Percentiles rank a stretch among this genome's conserved stretches.
Conservation (phyloP, 2,888 invertebrate genomes). For the Trissolcus brochymenae region DNA sequence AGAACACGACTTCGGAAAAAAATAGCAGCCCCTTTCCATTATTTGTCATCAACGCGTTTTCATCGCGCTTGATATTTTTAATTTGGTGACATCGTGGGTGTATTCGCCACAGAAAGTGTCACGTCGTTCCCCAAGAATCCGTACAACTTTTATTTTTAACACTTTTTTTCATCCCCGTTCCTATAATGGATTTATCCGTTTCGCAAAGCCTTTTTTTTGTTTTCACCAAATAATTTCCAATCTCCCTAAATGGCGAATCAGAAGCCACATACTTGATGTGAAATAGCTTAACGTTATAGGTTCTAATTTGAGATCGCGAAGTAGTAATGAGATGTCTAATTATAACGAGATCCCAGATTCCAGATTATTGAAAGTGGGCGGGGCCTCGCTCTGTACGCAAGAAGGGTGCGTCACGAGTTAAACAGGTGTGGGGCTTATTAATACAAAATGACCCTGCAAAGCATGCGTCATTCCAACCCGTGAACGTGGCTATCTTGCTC, state of each 20-base stretch:
- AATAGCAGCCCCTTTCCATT: neutral
- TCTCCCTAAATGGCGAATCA: too few relatives aligned
- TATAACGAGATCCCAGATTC: constrained; percentile 72
- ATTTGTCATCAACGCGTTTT: too few relatives aligned
- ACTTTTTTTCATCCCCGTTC: too few relatives aligned
- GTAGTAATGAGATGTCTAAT: constrained; percentile 65
- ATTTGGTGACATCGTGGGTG: too few relatives aligned
- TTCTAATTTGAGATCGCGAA: constrained; percentile 57
- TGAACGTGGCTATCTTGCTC: constrained; percentile 42
- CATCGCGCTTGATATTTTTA: too few relatives aligned
- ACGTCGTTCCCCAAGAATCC: too few relatives aligned
- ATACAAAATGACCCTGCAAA: constrained; percentile 62
- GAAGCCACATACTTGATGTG: constrained; percentile 10
- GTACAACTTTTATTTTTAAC: too few relatives aligned
- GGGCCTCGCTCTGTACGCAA: constrained; percentile 41
- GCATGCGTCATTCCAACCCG: constrained; percentile 54
- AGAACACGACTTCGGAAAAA: constrained; percentile 3
- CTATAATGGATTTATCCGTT: too few relatives aligned
- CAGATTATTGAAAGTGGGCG: constrained; percentile 75
- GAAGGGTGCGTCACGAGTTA: constrained; percentile 56
- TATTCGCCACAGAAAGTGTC: too few relatives aligned
- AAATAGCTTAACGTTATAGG: constrained; percentile 31
- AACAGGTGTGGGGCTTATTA: constrained; percentile 74
- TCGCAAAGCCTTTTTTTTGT: too few relatives aligned
- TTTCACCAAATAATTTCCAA: too few relatives aligned